Evolutionary conservation across 2,113 vertebrate species (phyloP), one percentile per base, ranked within the genome.

Genomic region (Pedionomus torquatus): DNA sequence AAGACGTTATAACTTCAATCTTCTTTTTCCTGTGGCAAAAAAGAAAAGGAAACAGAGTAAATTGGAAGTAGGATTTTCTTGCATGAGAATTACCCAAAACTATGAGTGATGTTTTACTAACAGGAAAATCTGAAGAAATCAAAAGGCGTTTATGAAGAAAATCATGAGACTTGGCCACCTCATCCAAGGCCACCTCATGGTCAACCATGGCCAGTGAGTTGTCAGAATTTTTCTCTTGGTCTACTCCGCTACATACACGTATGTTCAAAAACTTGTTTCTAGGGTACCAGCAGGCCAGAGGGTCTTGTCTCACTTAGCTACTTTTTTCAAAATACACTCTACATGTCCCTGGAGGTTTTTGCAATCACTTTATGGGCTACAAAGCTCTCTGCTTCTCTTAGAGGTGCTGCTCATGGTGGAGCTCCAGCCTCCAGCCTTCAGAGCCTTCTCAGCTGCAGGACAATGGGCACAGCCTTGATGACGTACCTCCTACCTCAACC

Each of bases 391-490:
- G 63, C 69, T 65, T 33, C 43, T 44, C 64, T 24, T 17, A 9
- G 49, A 20, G 39, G 58, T 57, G 68, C 49, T 70, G 31, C 26
- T 5, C n/a, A 10, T 1, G 11, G n/a, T 39, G 46, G n/a, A 64
- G 66, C 49, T 63, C 49, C 65, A 79, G 52, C 33, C 55, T n/a
- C n/a, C 33, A 41, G 23, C 31, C 31, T n/a, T 7, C 2, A 5
- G 26, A 71, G 17, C 9, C 3, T 69, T n/a, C 58, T 58, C 0
- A 1, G 52, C 68, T 57, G 55, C 4, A 74, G 64, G 26, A 30
- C 0, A 4, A 7, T 0, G 1, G 37, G 24, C 51, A 79, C 43
- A 19, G 21, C 8, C 0, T 1, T 8, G 14, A 19, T 82, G 14
- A 23, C 11, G 13, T 18, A 33, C 10, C 41, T 71, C 20, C 18